phyloP scores from a whole-genome alignment of 2,888 invertebrate genomes.

The Epirrita christyi region DNA sequence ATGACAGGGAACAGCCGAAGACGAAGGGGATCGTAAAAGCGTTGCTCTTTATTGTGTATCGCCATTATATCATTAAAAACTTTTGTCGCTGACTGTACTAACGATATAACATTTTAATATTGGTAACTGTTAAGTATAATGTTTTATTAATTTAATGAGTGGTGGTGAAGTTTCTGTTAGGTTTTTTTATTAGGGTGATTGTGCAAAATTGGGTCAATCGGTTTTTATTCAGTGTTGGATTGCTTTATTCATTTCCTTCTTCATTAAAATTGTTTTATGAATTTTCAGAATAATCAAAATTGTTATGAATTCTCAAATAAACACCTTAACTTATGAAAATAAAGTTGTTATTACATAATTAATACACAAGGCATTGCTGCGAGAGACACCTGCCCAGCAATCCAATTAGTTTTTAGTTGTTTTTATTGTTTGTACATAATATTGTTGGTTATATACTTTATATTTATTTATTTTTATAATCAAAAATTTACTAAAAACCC shows the following conservation, averaged over 20 bases:
- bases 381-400: no score
- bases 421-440: no score
- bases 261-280: not conserved
- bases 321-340: not conserved
- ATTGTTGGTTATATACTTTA: no score
- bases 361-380: no score
- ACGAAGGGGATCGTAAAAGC: no score
- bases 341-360: no score
- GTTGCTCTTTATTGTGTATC: no score
- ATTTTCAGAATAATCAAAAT: not conserved
- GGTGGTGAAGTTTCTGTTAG: conserved; percentile 19
- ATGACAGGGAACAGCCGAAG: no score
- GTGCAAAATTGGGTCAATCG: conserved; percentile 18
- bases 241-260: not conserved
- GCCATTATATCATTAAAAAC: not conserved
- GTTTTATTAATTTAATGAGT: conserved; percentile 30
- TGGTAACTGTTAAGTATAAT: conserved; percentile 29
- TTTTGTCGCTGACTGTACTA: conserved; percentile 4
- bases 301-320: not conserved
- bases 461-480: no score
- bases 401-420: no score
- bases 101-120: conserved; percentile 47
- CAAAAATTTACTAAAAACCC: no score
- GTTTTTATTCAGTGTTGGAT: conserved; percentile 1
- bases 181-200: conserved; percentile 19